phyloP scores from a whole-genome alignment of 2,888 invertebrate species.

The Gastracanthus pulcherrimus region DNA sequence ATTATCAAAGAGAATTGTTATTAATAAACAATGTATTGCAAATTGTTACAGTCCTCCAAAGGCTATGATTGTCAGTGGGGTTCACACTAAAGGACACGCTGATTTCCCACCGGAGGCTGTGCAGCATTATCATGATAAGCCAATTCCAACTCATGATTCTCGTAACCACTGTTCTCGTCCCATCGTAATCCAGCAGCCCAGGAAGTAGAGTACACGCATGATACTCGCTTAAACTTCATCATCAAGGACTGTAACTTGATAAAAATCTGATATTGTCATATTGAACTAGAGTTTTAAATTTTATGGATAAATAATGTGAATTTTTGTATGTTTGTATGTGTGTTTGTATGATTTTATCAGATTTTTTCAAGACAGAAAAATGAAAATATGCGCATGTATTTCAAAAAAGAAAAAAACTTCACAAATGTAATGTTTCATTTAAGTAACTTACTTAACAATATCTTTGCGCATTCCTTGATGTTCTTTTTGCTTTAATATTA shows the following conservation, averaged over 20 bases:
- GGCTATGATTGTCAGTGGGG: slow-evolving; percentile 87
- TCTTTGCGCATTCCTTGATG: slow-evolving; percentile 1
- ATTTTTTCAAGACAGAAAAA: slow-evolving; percentile 5
- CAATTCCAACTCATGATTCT: slow-evolving; percentile 83
- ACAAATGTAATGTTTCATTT: slow-evolving; percentile 24
- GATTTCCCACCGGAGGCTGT: slow-evolving; percentile 95
- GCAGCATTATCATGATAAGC: slow-evolving; percentile 88
- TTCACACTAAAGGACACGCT: slow-evolving; percentile 88
- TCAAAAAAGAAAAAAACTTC: slow-evolving; percentile 2
- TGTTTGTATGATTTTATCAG: slow-evolving; percentile 8
- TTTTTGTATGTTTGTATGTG: slow-evolving; percentile 9
- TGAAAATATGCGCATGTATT: not conserved
- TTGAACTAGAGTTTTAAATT: not conserved
- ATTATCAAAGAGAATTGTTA: not conserved
- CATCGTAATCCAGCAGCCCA: slow-evolving; percentile 90
- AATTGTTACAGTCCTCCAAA: slow-evolving; percentile 83
- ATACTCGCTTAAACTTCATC: not conserved
- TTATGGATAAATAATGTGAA: not conserved
- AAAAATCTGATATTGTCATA: slow-evolving; percentile 28
- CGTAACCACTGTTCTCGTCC: slow-evolving; percentile 82
- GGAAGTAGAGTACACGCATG: slow-evolving; percentile 83
- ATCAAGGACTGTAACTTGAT: slow-evolving; percentile 9
- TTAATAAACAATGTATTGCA: not conserved
- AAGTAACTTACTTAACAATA: slow-evolving; percentile 6
- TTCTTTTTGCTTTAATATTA: not conserved